These are phyloP conservation scores for Ophioninae sp. DNA, from an alignment of 2,888 invertebrate genomes.

Conservation along the genomic window DNA sequence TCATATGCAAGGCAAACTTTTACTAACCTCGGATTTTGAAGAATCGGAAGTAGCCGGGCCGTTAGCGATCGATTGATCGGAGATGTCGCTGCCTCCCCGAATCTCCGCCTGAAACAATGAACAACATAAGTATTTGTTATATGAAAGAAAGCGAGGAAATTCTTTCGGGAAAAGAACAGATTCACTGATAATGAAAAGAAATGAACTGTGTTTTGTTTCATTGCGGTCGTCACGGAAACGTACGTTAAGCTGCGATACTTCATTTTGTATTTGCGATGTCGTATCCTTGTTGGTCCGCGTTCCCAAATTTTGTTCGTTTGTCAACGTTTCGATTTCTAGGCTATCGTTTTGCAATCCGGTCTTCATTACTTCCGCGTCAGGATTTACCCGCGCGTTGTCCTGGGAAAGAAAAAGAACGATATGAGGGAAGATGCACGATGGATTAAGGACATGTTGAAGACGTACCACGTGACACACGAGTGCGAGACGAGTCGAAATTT, in stretches of 20 bases:
- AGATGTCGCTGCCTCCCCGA: slow-evolving; percentile 72
- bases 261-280: slow-evolving; percentile 69
- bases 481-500: too few relatives aligned
- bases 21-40: slow-evolving; percentile 78
- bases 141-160: neutral
- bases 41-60: slow-evolving; percentile 76
- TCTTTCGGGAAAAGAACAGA: neutral
- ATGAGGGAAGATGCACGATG: slow-evolving; percentile 8
- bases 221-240: slow-evolving; percentile 5
- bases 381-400: slow-evolving; percentile 69
- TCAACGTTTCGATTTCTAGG: slow-evolving; percentile 68
- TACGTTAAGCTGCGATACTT: slow-evolving; percentile 76
- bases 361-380: slow-evolving; percentile 72
- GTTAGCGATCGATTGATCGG: slow-evolving; percentile 75
- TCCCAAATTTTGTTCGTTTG: slow-evolving; percentile 70
- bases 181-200: neutral
- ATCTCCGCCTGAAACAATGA: slow-evolving; percentile 68
- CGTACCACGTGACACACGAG: too few relatives aligned
- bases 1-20: slow-evolving; percentile 39
- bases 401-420: slow-evolving; percentile 71
- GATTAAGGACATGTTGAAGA: too few relatives aligned
- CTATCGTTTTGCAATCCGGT: slow-evolving; percentile 71
- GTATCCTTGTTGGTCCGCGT: slow-evolving; percentile 35
- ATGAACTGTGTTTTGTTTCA: neutral
- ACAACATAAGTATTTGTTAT: neutral